phyloP scores from a whole-genome alignment of 2,797 vertebrate genomes.

The Morus bassanus region DNA sequence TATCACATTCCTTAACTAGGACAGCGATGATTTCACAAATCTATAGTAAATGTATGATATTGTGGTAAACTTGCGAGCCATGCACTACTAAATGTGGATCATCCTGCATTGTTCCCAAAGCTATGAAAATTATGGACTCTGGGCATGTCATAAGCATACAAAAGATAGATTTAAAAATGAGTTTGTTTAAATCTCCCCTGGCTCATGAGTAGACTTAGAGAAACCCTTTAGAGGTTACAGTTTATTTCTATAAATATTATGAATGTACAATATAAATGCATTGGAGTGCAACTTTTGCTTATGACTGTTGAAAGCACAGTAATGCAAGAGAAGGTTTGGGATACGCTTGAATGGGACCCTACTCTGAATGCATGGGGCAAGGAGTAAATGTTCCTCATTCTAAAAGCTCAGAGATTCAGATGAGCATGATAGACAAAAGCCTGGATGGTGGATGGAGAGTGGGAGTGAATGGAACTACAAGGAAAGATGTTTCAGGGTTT shows the following conservation, averaged over 20 bases:
- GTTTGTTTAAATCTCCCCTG: neutral
- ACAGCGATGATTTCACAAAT: neutral
- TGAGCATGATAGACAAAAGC: fast-evolving
- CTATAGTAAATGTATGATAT: neutral
- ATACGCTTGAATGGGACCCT: neutral
- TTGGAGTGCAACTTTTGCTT: neutral
- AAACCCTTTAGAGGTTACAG: neutral
- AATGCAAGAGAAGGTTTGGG: neutral
- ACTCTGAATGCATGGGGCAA: neutral
- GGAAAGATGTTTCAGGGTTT: neutral
- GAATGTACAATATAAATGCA: neutral
- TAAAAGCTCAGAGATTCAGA: neutral
- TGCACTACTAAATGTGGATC: neutral
- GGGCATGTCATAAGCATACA: neutral
- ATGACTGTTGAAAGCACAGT: neutral
- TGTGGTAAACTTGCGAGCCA: neutral
- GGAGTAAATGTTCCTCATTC: neutral
- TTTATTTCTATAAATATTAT: neutral
- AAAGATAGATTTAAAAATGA: neutral
- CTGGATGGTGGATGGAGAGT: neutral
- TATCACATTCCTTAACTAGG: neutral
- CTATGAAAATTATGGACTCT: neutral
- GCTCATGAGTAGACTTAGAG: neutral
- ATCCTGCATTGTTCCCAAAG: neutral
- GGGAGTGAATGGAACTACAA: neutral